Conservation (phyloP, 2,797 vertebrate species). For the Sebastes trivittatus region DNA sequence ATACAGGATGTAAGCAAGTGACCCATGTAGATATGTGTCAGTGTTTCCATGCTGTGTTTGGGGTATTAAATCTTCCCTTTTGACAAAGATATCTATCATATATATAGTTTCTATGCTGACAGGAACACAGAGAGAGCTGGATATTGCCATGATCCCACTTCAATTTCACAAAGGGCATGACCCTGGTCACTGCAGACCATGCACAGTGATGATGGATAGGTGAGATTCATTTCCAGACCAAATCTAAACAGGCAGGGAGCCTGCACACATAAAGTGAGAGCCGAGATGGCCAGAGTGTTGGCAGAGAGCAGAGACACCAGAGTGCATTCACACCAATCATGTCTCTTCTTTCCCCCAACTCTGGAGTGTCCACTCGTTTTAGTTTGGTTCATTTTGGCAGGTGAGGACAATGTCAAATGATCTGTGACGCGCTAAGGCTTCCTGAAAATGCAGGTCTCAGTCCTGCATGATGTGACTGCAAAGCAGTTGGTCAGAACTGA, state of each 20-base stretch:
- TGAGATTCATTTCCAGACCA: constrained; percentile 66
- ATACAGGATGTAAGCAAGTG: constrained; percentile 27
- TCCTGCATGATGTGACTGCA: not conserved
- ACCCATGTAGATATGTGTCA: constrained; percentile 51
- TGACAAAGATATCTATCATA: constrained; percentile 78
- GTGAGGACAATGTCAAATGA: constrained; percentile 15
- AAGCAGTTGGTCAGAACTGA: not conserved
- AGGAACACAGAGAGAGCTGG: constrained; percentile 62
- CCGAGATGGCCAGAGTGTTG: constrained; percentile 10
- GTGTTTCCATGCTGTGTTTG: constrained; percentile 44
- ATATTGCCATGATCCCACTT: constrained; percentile 76
- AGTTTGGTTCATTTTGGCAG: constrained; percentile 4
- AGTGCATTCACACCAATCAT: constrained; percentile 41
- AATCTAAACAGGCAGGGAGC: constrained; percentile 52
- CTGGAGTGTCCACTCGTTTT: not conserved
- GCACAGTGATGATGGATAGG: constrained; percentile 68
- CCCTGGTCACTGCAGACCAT: constrained; percentile 59
- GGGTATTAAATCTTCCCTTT: constrained; percentile 64
- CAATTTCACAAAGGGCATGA: constrained; percentile 75
- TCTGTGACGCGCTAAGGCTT: not conserved
- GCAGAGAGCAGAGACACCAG: constrained; percentile 7
- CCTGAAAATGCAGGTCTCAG: not conserved
- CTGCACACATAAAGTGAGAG: constrained; percentile 22
- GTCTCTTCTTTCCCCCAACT: constrained; percentile 20
- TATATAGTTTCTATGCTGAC: constrained; percentile 54